phyloP scores from a whole-genome alignment of 2,797 vertebrate genomes.

The Pangasius krempfi region DNA sequence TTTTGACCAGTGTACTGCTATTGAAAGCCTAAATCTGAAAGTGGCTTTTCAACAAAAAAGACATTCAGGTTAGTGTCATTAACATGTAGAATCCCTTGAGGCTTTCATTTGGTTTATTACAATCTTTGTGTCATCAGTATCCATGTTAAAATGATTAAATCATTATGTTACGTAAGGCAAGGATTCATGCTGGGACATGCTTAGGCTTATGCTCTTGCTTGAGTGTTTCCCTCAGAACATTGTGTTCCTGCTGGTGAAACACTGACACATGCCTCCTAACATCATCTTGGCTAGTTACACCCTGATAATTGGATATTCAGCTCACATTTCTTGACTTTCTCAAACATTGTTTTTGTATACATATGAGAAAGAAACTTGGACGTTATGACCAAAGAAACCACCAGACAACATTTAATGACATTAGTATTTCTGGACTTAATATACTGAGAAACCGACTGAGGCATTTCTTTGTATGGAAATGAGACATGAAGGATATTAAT shows the following conservation, averaged over 20 bases:
- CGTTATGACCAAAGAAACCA: background rate
- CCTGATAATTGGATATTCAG: background rate
- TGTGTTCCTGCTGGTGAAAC: conserved; percentile 40
- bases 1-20: background rate
- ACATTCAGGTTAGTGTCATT: background rate
- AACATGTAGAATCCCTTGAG: background rate
- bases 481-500: background rate
- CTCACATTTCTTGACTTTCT: background rate
- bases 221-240: conserved; percentile 36
- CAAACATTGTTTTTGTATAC: no score
- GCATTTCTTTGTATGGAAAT: background rate
- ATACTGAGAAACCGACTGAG: background rate
- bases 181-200: conserved; percentile 38
- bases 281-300: background rate
- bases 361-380: background rate
- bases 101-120: background rate
- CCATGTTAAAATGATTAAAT: conserved; percentile 35
- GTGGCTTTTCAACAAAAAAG: background rate
- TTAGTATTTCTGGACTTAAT: background rate
- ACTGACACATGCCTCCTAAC: background rate
- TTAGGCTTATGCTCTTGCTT: conserved; percentile 24
- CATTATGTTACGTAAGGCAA: conserved; percentile 35
- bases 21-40: background rate
- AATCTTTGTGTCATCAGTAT: conserved; percentile 17
- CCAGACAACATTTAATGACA: background rate